Base-by-base conservation (phyloP, 1,140 invertebrate species). In the Helicorthomorpha holstii region DNA sequence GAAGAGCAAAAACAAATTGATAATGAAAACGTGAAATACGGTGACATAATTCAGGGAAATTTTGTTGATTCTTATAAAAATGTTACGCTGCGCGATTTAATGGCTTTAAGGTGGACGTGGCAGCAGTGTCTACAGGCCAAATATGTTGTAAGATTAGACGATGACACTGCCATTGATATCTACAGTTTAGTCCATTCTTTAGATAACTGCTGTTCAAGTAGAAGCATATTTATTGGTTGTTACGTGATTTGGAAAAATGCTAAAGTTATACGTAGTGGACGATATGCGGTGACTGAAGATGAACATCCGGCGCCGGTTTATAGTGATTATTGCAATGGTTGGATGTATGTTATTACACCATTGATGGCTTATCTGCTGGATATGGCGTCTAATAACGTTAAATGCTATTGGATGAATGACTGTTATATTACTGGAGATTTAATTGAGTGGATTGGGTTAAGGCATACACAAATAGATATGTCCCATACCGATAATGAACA, bases 51-150 rank as follows among this genome's bases (percentile, higher is more conserved):
- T 25, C 66, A 67, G 52, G 56, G 54, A 26, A 60, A 63, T 27
- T 66, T 67, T 49, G 48, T 61, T 43, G 65, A 66, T 49, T 54
- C 45, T 27, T 66, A 66, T 54, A 67, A 61, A 50, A 66, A 66
- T 42, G 67, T 67, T 50, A 66, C 65, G 1, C 53, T 64, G 23
- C 67, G 67, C 49, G 62, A 61, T 2, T 60, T 68, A 51, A 52
- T 59, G 23, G 56, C 54, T 4, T 56, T 66, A 21, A 55, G 63
- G 26, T 66, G 63, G 63, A 56, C 58, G 2, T 54, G 56, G 23
- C 26, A 57, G 3, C 48, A 64, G 41, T 66, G 66, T 52, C 51
- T 53, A 3, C 54, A 56, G 22, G 60, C 62, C 14, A 56, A 61
- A 51, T 66, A 60, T 54, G 51, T 65, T 26, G 51, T 64, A 14